phyloP scores from a whole-genome alignment of 2,888 invertebrate genomes.

The Sinhomidia bicolor region DNA sequence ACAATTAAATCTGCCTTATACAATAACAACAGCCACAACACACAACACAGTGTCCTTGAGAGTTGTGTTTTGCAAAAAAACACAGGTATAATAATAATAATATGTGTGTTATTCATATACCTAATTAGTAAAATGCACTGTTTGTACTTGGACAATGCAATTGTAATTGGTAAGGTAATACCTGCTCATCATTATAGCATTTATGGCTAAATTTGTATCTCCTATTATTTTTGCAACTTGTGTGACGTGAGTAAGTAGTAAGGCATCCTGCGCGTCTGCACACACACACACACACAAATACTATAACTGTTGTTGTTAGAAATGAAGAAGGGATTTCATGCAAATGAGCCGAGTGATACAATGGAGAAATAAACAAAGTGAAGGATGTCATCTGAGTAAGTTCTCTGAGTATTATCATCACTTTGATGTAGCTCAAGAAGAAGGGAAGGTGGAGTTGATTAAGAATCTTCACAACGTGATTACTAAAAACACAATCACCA shows the following conservation, averaged over 20 bases:
- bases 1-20: not conserved
- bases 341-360: not conserved
- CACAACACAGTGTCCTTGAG: too few relatives aligned
- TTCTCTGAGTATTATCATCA: not conserved
- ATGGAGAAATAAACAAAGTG: not conserved
- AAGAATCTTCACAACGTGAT: slow-evolving; percentile 28
- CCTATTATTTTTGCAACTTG: too few relatives aligned
- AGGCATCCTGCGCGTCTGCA: too few relatives aligned
- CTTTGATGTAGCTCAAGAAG: not conserved
- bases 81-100: too few relatives aligned
- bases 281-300: too few relatives aligned
- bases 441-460: slow-evolving; percentile 8
- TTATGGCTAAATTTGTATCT: too few relatives aligned
- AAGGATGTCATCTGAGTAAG: slow-evolving; percentile 1
- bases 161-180: too few relatives aligned
- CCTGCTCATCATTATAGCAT: too few relatives aligned
- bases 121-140: not conserved
- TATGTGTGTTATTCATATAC: not conserved
- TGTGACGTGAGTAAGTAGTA: too few relatives aligned
- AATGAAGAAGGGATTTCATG: too few relatives aligned
- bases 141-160: not conserved
- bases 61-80: too few relatives aligned
- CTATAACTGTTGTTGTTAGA: too few relatives aligned
- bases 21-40: not conserved
- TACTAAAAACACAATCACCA: slow-evolving; percentile 35